Evolutionary conservation across 2,113 vertebrate species (phyloP).

Genomic region (Ibidorhyncha struthersii): DNA sequence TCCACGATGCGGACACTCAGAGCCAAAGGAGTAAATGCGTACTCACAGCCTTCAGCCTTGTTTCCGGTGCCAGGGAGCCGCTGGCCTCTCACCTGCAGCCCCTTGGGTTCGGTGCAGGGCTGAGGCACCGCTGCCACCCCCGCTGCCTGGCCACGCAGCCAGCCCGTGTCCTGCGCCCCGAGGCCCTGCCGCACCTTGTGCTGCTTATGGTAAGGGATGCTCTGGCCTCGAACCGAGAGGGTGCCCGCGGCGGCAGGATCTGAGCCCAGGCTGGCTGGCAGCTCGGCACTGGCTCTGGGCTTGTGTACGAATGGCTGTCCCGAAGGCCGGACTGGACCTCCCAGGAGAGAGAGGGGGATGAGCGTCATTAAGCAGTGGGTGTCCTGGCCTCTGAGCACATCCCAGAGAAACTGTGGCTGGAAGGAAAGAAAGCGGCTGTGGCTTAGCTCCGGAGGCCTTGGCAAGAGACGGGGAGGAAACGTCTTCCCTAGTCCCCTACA

Average conservation of each 20-base stretch:
- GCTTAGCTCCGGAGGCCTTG: not conserved
- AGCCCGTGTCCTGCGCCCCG: not conserved
- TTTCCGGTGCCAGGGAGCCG: not conserved
- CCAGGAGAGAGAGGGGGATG: slow-evolving; percentile 37
- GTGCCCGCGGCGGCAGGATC: not conserved
- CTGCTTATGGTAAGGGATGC: not conserved
- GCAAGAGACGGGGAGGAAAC: not conserved
- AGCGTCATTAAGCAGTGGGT: not conserved
- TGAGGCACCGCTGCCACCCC: not conserved
- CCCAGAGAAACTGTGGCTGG: slow-evolving; percentile 49
- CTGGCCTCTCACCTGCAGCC: not conserved
- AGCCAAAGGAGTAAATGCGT: not conserved
- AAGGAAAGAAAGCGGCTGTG: not conserved
- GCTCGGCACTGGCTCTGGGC: not conserved
- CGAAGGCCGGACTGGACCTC: not conserved
- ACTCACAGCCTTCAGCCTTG: slow-evolving; percentile 60
- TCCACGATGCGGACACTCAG: fast-evolving
- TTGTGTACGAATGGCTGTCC: not conserved
- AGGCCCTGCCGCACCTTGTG: not conserved
- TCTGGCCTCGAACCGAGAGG: not conserved
- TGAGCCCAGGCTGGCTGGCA: not conserved
- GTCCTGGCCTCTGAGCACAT: not conserved
- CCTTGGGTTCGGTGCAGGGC: not conserved
- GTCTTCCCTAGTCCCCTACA: too few species aligned
- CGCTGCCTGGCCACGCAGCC: not conserved